A percentile compares a stretch with the other conserved stretches of the same genome.
phyloP scores from a whole-genome alignment of 2,888 invertebrate species.

The Catocala nupta region DNA sequence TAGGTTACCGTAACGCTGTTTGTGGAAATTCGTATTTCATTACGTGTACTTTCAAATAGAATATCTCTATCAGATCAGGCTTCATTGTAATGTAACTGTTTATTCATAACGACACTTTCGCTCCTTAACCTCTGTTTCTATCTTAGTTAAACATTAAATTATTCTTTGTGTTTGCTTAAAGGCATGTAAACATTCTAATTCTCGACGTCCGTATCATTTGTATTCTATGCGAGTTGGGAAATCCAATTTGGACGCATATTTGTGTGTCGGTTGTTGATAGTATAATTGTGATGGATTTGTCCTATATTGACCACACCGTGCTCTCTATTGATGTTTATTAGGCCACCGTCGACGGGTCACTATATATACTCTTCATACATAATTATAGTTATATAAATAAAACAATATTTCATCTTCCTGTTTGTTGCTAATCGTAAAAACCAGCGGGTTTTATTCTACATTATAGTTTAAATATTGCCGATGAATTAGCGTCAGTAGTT shows the following conservation, averaged over 20 bases:
- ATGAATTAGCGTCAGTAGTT: constrained; percentile 57
- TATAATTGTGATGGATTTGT: constrained; percentile 69
- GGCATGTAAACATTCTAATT: constrained; percentile 62
- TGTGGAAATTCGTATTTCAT: constrained; percentile 29
- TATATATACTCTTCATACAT: neutral
- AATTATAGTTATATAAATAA: constrained; percentile 9
- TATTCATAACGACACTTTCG: constrained; percentile 57
- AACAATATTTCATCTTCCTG: constrained; percentile 29
- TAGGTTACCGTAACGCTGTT: constrained; percentile 38
- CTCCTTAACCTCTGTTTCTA: constrained; percentile 54
- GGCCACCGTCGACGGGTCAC: constrained; percentile 23
- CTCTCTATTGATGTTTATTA: constrained; percentile 66
- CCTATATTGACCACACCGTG: constrained; percentile 58
- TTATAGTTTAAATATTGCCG: constrained; percentile 34
- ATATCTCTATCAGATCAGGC: constrained; percentile 24
- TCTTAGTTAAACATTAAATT: constrained; percentile 55
- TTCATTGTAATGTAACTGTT: constrained; percentile 29
- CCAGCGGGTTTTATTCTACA: constrained; percentile 11
- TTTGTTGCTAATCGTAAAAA: constrained; percentile 12
- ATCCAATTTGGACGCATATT: constrained; percentile 57
- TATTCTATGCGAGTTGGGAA: constrained; percentile 61
- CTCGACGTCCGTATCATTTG: constrained; percentile 60
- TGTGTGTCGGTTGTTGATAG: constrained; percentile 63
- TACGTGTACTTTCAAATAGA: constrained; percentile 30
- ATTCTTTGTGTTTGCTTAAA: constrained; percentile 51